Conservation (phyloP, 2,888 invertebrate species). For the Chromoteleia sp. region DNA sequence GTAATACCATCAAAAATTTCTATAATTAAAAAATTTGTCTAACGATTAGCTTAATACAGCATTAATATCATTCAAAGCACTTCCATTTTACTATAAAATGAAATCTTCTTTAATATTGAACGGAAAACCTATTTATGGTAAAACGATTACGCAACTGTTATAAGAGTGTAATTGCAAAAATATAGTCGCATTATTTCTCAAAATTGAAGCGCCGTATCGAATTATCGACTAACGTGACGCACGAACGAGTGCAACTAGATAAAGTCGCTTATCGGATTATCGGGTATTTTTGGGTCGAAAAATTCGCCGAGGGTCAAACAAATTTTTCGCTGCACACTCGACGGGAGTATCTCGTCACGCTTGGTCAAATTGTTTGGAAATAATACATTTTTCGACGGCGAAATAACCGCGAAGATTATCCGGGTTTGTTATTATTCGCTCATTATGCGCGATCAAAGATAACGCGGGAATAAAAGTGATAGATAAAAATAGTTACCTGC, state of each 20-base stretch:
- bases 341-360: constrained; percentile 16
- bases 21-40: too few species aligned
- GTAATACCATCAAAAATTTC: too few species aligned
- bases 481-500: constrained; percentile 77
- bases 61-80: too few species aligned
- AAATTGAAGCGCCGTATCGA: constrained; percentile 43
- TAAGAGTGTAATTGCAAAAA: constrained; percentile 24
- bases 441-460: constrained; percentile 42
- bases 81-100: too few species aligned
- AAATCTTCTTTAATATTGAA: too few species aligned
- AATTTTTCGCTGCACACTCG: constrained; percentile 37
- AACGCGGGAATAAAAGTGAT: constrained; percentile 8
- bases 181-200: constrained; percentile 29
- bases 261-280: constrained; percentile 57
- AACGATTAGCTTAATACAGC: too few species aligned
- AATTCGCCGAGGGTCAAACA: constrained; percentile 54
- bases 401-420: constrained; percentile 21
- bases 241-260: constrained; percentile 33
- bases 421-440: constrained; percentile 18
- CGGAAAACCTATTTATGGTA: too few species aligned
- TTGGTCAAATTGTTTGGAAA: constrained; percentile 44
- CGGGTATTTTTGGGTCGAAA: constrained; percentile 49
- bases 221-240: constrained; percentile 49
- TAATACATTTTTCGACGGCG: constrained; percentile 17
- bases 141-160: too few species aligned